phyloP scores from a whole-genome alignment of 2,888 invertebrate species.

The Galeruca laticollis region DNA sequence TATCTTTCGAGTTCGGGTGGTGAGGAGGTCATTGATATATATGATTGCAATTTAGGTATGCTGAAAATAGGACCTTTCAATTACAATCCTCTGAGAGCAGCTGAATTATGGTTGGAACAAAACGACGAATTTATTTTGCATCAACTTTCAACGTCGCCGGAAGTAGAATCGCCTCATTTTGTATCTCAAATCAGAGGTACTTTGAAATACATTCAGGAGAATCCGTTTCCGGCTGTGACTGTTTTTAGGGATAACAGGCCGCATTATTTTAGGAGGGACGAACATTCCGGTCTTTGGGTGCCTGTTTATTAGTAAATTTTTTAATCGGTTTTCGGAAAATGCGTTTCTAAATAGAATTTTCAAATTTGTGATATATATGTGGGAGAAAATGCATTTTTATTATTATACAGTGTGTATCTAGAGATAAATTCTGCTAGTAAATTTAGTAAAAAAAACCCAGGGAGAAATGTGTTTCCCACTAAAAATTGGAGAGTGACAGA shows the following conservation, averaged over 20 bases:
- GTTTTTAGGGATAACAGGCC: constrained; percentile 94
- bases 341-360: neutral
- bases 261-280: constrained; percentile 90
- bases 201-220: constrained; percentile 92
- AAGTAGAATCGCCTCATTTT: constrained; percentile 92
- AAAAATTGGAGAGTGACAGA: no score
- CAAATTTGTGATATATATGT: no score
- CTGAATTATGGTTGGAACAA: constrained; percentile 90
- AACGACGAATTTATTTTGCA: constrained; percentile 92
- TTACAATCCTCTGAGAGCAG: constrained; percentile 90
- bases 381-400: no score
- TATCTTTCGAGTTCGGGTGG: constrained; percentile 90
- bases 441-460: no score
- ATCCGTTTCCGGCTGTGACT: constrained; percentile 94
- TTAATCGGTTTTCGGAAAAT: constrained; percentile 5
- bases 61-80: constrained; percentile 93
- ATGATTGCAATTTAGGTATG: constrained; percentile 87
- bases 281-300: constrained; percentile 83
- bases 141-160: constrained; percentile 92
- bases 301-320: constrained; percentile 36
- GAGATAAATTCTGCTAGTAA: no score
- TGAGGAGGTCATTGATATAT: constrained; percentile 87
- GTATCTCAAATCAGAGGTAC: constrained; percentile 88
- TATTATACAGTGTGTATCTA: no score
- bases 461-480: no score